Conservation (phyloP, 2,113 vertebrate species). For the Hippoglossus stenolepis region DNA sequence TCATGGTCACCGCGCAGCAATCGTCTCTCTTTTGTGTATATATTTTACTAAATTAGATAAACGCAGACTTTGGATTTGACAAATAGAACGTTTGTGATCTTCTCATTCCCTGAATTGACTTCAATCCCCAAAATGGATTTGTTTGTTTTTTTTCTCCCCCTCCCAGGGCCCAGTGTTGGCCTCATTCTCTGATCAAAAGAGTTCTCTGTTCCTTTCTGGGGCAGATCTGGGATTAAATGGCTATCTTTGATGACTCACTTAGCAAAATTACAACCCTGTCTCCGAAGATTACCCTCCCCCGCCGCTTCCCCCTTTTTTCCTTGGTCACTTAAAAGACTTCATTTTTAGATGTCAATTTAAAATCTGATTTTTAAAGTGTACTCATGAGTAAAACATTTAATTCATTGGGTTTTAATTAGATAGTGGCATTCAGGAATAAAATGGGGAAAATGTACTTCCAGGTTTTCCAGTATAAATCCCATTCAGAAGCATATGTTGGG, state of each 20-base stretch:
- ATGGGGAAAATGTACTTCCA: too few species aligned
- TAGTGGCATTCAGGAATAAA: background rate
- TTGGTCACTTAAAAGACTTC: constrained; percentile 35
- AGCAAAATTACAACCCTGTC: constrained; percentile 77
- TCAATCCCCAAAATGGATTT: constrained; percentile 75
- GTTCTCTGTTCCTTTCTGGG: constrained; percentile 66
- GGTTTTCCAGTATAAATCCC: background rate
- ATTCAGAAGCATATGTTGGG: background rate
- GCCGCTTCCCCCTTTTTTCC: constrained; percentile 5
- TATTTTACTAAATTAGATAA: constrained; percentile 60
- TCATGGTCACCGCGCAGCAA: background rate
- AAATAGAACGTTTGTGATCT: constrained; percentile 70
- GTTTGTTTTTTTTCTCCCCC: constrained; percentile 26
- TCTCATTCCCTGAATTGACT: constrained; percentile 71
- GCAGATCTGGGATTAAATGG: constrained; percentile 80
- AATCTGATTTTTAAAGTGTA: constrained; percentile 11
- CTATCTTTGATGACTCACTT: constrained; percentile 83
- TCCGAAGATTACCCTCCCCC: constrained; percentile 60
- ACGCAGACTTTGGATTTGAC: constrained; percentile 48
- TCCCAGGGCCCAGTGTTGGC: constrained; percentile 69
- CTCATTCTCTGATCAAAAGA: constrained; percentile 80
- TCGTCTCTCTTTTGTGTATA: constrained; percentile 16
- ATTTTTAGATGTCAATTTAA: constrained; percentile 27
- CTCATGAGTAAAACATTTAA: background rate
- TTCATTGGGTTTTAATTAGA: constrained; percentile 26